Base-by-base conservation (phyloP, 2,113 vertebrate genomes). In the Balaeniceps rex region DNA sequence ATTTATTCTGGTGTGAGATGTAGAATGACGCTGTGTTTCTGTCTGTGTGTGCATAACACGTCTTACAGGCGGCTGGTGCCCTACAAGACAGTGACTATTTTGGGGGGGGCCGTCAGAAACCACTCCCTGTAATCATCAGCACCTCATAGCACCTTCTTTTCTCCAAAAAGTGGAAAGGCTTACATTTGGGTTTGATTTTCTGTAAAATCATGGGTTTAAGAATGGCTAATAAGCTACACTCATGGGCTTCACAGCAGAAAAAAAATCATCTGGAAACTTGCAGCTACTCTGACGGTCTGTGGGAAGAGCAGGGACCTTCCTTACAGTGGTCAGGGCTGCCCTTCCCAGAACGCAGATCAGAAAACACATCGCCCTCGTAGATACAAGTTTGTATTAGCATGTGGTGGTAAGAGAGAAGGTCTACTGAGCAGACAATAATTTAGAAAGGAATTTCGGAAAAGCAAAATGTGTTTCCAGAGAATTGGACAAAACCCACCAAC, bases 41-140 rank as follows among this genome's bases (percentile, higher is more conserved):
- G 49, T 52, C 46, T 61, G 24, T 18, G 6, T 11, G 14, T 55
- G 14, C 25, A 7, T 38, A 6, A 68, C 3, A 7, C 31, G 24
- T 63, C 57, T 64, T 29, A n/a, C 7, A 34, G 3, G 0, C 3
- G 7, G 7, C 24, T 58, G 49, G 31, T 88, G 57, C 60, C 69
- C 21, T 38, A 11, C 49, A 55, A 33, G 36, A 7, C 51, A 33
- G 34, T 10, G 24, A 7, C 34, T 46, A 19, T 71, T 86, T 25
- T 10, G 12, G 42, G 22, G 42, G 17, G 2, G 11, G 14, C 9
- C 9, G 3, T 58, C 66, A 69, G 76, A 76, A 95, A 55, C 46
- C 2, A 2, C 11, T 68, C 3, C 28, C 36, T 83, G 19, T 38
- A 16, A 60, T 40, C 14, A 33, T 10, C 1, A 1, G 15, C 1